Base-by-base conservation (phyloP, 2,797 vertebrate genomes). In the Sebastes vulpes region DNA sequence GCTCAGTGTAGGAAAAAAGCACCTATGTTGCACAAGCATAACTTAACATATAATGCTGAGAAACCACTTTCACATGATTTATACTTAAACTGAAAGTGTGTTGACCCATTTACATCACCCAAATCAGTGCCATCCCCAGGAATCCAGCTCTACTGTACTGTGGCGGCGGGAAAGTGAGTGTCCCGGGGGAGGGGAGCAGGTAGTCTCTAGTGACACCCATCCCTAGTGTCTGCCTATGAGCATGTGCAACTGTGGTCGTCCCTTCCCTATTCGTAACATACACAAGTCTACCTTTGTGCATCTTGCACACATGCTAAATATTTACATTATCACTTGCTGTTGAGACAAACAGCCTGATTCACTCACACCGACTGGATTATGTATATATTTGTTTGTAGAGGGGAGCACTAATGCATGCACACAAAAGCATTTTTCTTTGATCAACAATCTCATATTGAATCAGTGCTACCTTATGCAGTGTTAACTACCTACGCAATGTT, bases 401-500 rank as follows among this genome's bases (percentile, higher is more conserved):
- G 46, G 38, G 20, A 28, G 23, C 18, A 70, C 31, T 64, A 64
- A 54, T 60, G 31, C 31, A 75, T 46, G 6, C 75, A 79, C 64
- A 75, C 57, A 42, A 65, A 71, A 53, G 25, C 65, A 56, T 57
- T 72, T 53, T 57, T 38, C 38, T 80, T 82, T 70, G 54, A 74
- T 61, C 79, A 72, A 50, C 46, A n/a, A 50, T 18, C 46, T 50
- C 46, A 50, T 59, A 35, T 65, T 64, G 68, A 82, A 68, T 79
- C 54, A 53, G 61, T 20, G 31, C 61, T 26, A 78, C 54, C 73
- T 73, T 69, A 77, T 75, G 84, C 81, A 77, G 72, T 3, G 38
- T 79, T 79, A 65, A 68, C 75, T 72, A 78, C 81, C 76, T 81
- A 82, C 52, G 46, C 74, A 81, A 64, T 50, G 57, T 23, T 75